phyloP scores from a whole-genome alignment of 2,797 vertebrate species.

The Rhadinocentrus ornatus region DNA sequence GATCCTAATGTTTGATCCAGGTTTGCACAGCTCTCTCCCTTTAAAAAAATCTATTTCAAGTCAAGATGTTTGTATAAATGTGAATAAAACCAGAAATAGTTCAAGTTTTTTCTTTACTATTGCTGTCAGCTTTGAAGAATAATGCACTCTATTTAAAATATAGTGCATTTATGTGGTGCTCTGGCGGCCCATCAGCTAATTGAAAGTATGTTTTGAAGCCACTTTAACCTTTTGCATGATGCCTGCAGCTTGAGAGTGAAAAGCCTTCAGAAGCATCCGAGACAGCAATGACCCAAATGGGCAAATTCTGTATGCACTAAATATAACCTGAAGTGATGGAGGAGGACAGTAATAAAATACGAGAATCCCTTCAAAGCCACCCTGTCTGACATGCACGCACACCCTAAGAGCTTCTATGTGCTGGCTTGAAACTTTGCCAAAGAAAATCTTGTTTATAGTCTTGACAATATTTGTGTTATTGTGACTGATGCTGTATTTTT shows the following conservation, averaged over 20 bases:
- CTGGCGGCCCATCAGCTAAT: conserved; percentile 32
- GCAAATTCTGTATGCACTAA: conserved; percentile 34
- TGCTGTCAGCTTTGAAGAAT: conserved; percentile 16
- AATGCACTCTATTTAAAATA: conserved; percentile 8
- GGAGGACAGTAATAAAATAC: conserved; percentile 21
- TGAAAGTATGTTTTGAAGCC: conserved; percentile 22
- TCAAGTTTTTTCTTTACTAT: neutral
- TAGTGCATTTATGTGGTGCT: conserved; percentile 17
- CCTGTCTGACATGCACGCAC: neutral
- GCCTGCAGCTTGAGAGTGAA: conserved; percentile 21
- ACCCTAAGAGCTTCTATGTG: neutral
- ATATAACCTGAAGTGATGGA: conserved; percentile 48
- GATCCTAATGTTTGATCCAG: neutral
- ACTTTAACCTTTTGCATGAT: conserved; percentile 19
- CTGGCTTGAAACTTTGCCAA: neutral
- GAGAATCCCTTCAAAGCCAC: conserved; percentile 5
- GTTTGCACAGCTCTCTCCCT: neutral
- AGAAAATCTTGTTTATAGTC: neutral
- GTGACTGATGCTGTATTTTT: neutral
- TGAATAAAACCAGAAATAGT: neutral
- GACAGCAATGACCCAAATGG: conserved; percentile 48
- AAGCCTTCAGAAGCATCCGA: conserved; percentile 15
- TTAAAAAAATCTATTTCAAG: neutral
- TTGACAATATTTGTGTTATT: neutral
- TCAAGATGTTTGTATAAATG: neutral